Conservation (phyloP, 2,113 vertebrate species). For the Cricetomys ansorgei region DNA sequence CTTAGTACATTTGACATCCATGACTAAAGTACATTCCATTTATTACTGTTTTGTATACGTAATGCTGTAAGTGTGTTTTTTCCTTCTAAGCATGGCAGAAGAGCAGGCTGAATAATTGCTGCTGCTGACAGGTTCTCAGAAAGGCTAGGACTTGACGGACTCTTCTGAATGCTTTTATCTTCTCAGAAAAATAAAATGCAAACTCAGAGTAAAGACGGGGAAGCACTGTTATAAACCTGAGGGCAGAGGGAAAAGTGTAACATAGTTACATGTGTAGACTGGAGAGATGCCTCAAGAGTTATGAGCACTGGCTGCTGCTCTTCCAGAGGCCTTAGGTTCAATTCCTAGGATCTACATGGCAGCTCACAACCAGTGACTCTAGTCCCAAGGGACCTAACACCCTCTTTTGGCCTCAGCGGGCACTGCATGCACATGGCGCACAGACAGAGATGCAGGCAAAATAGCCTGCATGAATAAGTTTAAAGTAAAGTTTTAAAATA, state of each 20-base stretch:
- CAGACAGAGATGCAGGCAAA: neutral
- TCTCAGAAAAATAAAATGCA: constrained; percentile 36
- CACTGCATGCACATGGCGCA: neutral
- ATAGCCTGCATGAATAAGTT: neutral
- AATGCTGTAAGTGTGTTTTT: neutral
- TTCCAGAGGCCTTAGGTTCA: neutral
- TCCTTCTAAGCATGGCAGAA: neutral
- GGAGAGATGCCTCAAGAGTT: neutral
- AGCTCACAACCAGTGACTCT: neutral
- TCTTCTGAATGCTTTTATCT: constrained; percentile 48
- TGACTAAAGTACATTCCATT: constrained; percentile 29
- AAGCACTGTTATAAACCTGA: constrained; percentile 8
- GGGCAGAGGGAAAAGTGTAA: neutral
- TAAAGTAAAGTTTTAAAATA: neutral
- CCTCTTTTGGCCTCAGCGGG: neutral
- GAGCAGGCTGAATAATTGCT: neutral
- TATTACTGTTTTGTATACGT: neutral
- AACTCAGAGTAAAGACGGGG: neutral
- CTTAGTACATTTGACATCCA: constrained; percentile 24
- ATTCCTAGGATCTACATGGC: neutral
- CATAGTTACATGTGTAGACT: neutral
- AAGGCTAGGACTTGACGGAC: neutral
- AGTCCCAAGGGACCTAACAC: neutral
- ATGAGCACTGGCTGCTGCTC: neutral
- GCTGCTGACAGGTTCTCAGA: neutral